phyloP scores from a whole-genome alignment of 2,888 invertebrate species.

The Phoronis australis region DNA sequence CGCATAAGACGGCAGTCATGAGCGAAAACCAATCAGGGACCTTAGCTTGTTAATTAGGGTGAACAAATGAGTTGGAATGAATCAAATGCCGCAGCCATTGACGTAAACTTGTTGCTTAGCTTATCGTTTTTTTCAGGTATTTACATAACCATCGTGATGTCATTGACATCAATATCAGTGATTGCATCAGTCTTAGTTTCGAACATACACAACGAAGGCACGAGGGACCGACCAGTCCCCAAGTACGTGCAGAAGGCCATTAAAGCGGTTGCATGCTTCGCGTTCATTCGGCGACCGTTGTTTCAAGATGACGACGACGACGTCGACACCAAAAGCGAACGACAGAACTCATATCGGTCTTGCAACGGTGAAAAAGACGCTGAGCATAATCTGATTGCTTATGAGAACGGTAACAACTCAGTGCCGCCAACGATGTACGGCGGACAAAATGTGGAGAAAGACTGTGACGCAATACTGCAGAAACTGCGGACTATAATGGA shows the following conservation, averaged over 20 bases:
- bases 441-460: constrained; percentile 6
- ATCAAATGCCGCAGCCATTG: too few species aligned
- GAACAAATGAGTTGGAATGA: too few species aligned
- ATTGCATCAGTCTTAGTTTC: constrained; percentile 50
- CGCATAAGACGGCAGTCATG: too few species aligned
- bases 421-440: not conserved
- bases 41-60: too few species aligned
- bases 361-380: constrained; percentile 32
- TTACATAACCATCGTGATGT: constrained; percentile 51
- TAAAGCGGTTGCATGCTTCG: constrained; percentile 1
- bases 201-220: constrained; percentile 46
- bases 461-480: constrained; percentile 26
- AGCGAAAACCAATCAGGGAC: too few species aligned
- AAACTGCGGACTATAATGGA: constrained; percentile 28
- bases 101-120: too few species aligned
- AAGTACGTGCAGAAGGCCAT: too few species aligned
- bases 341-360: constrained; percentile 16
- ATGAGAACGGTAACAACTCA: constrained; percentile 26
- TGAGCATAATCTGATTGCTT: constrained; percentile 34
- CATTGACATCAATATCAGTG: constrained; percentile 49
- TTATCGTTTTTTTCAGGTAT: constrained; percentile 44
- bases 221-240: too few species aligned
- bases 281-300: constrained; percentile 2
- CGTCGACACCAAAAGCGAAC: constrained; percentile 1
- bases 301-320: constrained; percentile 2